A percentile compares a stretch with the other conserved stretches of the same genome.
Conservation (phyloP, 2,113 vertebrate species). For the Lasiurus cinereus region DNA sequence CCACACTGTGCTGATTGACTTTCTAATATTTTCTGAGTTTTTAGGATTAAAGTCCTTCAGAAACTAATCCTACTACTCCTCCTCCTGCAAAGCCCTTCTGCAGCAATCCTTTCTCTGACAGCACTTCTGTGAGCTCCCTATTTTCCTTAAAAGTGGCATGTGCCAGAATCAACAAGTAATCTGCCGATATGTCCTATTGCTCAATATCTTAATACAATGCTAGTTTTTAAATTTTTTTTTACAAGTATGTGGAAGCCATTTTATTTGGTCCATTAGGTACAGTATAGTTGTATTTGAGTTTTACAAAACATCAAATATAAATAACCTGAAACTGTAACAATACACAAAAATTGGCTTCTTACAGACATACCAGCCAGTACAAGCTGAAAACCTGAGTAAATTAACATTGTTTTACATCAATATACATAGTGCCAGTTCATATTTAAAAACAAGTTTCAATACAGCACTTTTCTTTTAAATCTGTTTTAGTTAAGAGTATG, state of each 20-base stretch:
- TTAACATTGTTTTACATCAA: no score
- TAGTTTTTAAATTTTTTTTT: not conserved
- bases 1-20: not conserved
- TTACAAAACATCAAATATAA: no score
- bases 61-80: not conserved
- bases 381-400: no score
- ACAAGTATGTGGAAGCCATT: not conserved
- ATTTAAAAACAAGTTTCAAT: no score
- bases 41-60: constrained; percentile 2
- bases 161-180: not conserved
- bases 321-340: no score
- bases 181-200: not conserved
- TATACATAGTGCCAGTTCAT: no score
- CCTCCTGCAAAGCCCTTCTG: not conserved
- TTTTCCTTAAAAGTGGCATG: not conserved
- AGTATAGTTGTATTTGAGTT: no score
- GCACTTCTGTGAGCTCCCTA: not conserved
- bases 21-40: not conserved
- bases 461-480: no score
- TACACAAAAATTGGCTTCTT: no score
- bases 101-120: not conserved
- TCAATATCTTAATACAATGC: not conserved
- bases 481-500: no score
- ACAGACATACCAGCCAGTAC: no score
- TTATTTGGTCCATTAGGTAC: no score